Evolutionary conservation across 64 coral and sea anemone species (phyloP).

Genomic region (Actinia tenebrosa): DNA sequence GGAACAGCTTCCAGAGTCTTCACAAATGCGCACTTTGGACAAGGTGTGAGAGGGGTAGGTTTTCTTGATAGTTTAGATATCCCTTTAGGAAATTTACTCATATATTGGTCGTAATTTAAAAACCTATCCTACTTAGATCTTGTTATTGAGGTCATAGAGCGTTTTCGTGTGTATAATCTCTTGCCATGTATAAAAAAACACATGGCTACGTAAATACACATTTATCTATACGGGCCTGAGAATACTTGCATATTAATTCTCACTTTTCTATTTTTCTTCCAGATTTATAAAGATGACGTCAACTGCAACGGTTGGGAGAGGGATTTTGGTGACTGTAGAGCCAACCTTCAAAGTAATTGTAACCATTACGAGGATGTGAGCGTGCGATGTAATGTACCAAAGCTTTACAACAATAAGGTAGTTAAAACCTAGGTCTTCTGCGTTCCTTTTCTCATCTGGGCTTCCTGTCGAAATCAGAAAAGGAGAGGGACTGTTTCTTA

Average conservation of each 20-base stretch:
- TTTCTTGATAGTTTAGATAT: background rate
- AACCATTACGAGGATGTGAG: slow-evolving; percentile 57
- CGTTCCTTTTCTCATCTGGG: no score
- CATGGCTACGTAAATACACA: no score
- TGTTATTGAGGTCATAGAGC: no score
- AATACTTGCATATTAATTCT: no score
- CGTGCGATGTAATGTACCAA: slow-evolving; percentile 54
- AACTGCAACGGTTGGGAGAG: slow-evolving; percentile 41
- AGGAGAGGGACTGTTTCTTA: no score
- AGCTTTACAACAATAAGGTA: slow-evolving; percentile 37
- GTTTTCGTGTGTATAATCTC: no score
- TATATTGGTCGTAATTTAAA: no score
- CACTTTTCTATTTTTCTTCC: background rate
- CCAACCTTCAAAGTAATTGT: background rate
- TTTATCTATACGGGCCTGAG: no score
- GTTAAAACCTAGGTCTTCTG: background rate
- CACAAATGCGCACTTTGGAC: slow-evolving; percentile 39
- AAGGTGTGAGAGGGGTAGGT: slow-evolving; percentile 37
- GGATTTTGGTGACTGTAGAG: slow-evolving; percentile 11
- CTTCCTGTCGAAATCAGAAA: no score
- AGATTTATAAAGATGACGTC: slow-evolving; percentile 39
- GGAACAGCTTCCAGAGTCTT: slow-evolving; percentile 50
- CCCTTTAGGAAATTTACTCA: no score
- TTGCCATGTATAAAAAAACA: no score
- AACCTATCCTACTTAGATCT: no score